Percentiles rank a stretch among this genome's conserved stretches.
phyloP scores from a whole-genome alignment of 1,140 invertebrate species.

The Procambarus virginalis region DNA sequence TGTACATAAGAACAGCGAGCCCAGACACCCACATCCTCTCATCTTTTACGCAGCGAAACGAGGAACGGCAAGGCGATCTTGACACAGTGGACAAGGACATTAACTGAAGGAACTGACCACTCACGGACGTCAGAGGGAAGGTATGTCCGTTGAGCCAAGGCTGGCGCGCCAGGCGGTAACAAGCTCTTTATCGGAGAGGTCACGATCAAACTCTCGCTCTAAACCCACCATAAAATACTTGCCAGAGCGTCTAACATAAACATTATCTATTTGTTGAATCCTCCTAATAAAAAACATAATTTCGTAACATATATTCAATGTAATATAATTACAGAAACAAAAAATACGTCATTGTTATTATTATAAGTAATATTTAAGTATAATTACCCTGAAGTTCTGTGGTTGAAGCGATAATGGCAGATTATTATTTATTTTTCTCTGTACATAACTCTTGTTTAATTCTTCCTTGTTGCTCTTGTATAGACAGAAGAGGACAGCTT shows the following conservation, averaged over 20 bases:
- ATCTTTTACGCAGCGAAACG: background rate
- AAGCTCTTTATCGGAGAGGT: background rate
- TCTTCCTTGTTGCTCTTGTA: too few relatives aligned
- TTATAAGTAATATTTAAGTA: too few relatives aligned
- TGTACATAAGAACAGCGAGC: too few relatives aligned
- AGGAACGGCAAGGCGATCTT: background rate
- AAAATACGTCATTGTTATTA: too few relatives aligned
- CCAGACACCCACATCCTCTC: background rate
- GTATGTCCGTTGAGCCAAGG: background rate
- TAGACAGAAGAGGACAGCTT: too few relatives aligned
- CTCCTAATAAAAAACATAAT: background rate
- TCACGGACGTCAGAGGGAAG: background rate
- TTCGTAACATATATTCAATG: too few relatives aligned
- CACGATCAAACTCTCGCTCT: background rate
- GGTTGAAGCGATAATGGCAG: too few relatives aligned
- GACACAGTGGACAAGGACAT: slow-evolving; percentile 1
- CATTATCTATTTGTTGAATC: background rate
- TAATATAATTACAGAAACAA: too few relatives aligned
- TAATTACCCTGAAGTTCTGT: too few relatives aligned
- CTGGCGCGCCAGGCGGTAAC: background rate
- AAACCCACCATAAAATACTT: background rate
- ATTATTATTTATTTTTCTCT: too few relatives aligned
- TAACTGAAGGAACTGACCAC: background rate
- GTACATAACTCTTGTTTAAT: too few relatives aligned
- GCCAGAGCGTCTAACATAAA: background rate